Conservation (phyloP, 2,888 invertebrate genomes). For the Notodonta dromedarius region DNA sequence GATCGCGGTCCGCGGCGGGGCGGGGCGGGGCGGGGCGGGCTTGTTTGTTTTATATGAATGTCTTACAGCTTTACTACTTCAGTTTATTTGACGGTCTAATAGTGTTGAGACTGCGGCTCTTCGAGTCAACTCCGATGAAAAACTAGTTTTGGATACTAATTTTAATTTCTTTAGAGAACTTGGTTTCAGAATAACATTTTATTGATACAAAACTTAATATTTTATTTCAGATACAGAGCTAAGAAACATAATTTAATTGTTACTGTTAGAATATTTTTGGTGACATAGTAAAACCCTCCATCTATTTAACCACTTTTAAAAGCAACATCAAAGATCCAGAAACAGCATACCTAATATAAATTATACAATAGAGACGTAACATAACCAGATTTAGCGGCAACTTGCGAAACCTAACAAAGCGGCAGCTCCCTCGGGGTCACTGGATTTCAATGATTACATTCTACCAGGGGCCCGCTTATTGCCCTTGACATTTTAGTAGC, state of each 20-base stretch:
- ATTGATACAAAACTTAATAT: no score
- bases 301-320: not conserved
- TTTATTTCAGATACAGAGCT: no score
- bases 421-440: conserved; percentile 4
- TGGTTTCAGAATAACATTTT: not conserved
- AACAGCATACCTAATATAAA: conserved; percentile 3
- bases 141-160: no score
- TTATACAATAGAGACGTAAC: conserved; percentile 4
- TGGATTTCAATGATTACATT: conserved; percentile 8
- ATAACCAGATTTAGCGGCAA: conserved; percentile 4
- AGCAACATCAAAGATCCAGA: not conserved
- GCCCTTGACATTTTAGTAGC: not conserved
- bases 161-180: not conserved
- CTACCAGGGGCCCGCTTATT: conserved; percentile 3
- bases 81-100: not conserved
- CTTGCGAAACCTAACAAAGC: conserved; percentile 3
- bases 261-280: no score
- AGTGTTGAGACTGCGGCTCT: not conserved
- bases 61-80: not conserved
- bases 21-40: not conserved
- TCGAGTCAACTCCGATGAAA: no score
- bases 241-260: no score
- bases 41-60: not conserved
- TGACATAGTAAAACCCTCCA: not conserved
- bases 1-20: not conserved